These are phyloP conservation scores for Arge pagana DNA, from an alignment of 2,888 invertebrate species.

Conservation along the genomic window DNA sequence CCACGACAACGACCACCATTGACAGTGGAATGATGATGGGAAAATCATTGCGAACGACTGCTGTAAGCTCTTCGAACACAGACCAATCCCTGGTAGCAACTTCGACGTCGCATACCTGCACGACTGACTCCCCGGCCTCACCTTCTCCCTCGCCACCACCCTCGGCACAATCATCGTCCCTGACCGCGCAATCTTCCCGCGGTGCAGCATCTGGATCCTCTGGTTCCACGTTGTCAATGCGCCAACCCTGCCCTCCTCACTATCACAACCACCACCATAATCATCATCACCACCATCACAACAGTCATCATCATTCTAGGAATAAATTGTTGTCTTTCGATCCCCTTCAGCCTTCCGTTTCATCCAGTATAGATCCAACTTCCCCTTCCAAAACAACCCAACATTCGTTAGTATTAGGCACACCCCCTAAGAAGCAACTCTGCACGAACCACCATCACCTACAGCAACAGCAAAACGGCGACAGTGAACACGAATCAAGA, in stretches of 20 bases:
- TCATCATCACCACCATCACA: conserved; percentile 42
- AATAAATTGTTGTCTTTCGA: conserved; percentile 33
- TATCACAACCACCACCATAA: conserved; percentile 43
- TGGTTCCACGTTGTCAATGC: conserved; percentile 17
- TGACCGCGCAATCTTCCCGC: conserved; percentile 29
- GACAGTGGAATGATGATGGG: background rate
- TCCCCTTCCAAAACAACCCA: background rate
- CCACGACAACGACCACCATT: conserved; percentile 32
- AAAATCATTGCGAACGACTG: background rate
- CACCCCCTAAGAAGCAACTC: conserved; percentile 46
- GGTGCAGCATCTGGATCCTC: conserved; percentile 3
- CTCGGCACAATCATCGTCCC: conserved; percentile 25
- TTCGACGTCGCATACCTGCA: conserved; percentile 16
- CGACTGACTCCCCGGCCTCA: conserved; percentile 23
- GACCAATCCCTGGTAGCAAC: conserved; percentile 19
- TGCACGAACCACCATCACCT: conserved; percentile 45
- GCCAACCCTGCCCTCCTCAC: conserved; percentile 39
- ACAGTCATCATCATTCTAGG: conserved; percentile 42
- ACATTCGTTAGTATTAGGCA: conserved; percentile 26
- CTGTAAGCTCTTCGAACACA: conserved; percentile 7
- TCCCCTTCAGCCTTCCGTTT: conserved; percentile 14
- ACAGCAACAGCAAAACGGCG: conserved; percentile 28
- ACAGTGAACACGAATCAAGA: conserved; percentile 15
- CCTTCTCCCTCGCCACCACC: conserved; percentile 27
- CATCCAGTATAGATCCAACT: conserved; percentile 12